Conservation (phyloP, 2,888 invertebrate genomes). For the Standfussiana lucernea region DNA sequence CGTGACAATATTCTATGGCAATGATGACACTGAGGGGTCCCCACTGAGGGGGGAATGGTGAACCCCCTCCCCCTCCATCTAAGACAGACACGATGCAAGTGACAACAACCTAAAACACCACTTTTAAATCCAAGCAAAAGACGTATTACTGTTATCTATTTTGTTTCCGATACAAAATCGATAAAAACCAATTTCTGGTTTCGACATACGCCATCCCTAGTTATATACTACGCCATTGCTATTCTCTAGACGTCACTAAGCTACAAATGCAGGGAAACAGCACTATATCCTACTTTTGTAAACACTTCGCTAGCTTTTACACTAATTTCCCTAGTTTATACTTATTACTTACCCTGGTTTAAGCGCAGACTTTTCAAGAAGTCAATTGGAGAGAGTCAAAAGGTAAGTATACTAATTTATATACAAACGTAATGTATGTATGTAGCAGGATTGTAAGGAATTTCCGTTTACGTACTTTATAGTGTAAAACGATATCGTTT, state of each 20-base stretch:
- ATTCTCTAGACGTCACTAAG: constrained; percentile 50
- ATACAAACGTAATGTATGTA: not conserved
- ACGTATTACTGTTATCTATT: not conserved
- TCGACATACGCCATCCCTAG: constrained; percentile 35
- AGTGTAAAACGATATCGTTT: not conserved
- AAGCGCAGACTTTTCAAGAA: constrained; percentile 18
- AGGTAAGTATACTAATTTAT: not conserved
- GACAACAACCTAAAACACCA: not conserved
- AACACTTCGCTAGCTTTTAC: constrained; percentile 43
- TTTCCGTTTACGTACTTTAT: not conserved
- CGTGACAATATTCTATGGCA: not conserved
- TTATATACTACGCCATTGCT: constrained; percentile 17
- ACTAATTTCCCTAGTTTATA: constrained; percentile 50
- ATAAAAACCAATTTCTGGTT: constrained; percentile 12
- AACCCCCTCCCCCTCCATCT: not conserved
- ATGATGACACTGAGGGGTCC: not conserved
- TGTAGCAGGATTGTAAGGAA: not conserved
- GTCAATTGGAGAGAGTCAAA: constrained; percentile 37
- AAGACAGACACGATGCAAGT: too few relatives aligned
- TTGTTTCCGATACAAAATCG: not conserved
- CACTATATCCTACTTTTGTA: constrained; percentile 47
- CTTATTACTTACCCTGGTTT: constrained; percentile 26
- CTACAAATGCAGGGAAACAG: constrained; percentile 39
- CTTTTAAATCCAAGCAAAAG: not conserved
- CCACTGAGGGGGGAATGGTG: too few relatives aligned